Percentiles rank a stretch among this genome's conserved stretches.
Evolutionary conservation across 2,888 invertebrate species (phyloP).

Genomic region (Lasioglossum leucozonium): DNA sequence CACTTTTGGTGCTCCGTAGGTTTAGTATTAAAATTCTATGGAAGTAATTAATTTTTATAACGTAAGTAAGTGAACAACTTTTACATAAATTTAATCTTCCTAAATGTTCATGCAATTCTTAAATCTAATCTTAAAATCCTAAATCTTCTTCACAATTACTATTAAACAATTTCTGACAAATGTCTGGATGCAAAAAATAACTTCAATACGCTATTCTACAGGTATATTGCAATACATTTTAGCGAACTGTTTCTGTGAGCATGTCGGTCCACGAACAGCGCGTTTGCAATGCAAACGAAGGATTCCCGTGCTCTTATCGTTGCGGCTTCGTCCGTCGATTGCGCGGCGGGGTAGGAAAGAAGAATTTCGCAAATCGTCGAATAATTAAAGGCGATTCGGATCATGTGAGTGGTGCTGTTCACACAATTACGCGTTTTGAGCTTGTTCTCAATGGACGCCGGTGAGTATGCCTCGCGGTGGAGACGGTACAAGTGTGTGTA

Average conservation of each 20-base stretch:
- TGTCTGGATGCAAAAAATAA: background rate
- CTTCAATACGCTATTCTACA: background rate
- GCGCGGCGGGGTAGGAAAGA: slow-evolving; percentile 36
- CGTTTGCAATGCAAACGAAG: background rate
- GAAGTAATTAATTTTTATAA: no score
- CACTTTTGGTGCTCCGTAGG: no score
- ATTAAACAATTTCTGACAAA: background rate
- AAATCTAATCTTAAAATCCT: no score
- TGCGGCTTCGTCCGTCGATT: slow-evolving; percentile 20
- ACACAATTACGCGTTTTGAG: slow-evolving; percentile 75
- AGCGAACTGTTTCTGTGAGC: no score
- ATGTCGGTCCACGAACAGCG: background rate
- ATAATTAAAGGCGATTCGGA: slow-evolving; percentile 77
- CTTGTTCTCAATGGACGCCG: slow-evolving; percentile 75
- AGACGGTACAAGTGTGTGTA: slow-evolving; percentile 26
- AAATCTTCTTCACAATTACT: no score
- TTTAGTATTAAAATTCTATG: no score
- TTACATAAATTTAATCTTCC: no score
- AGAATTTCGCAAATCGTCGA: slow-evolving; percentile 76
- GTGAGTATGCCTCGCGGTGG: slow-evolving; percentile 54
- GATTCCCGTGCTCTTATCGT: slow-evolving; percentile 2
- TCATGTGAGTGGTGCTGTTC: slow-evolving; percentile 80
- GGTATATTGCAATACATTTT: background rate
- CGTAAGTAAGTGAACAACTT: no score
- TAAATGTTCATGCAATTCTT: no score